Evolutionary conservation across 2,888 invertebrate species (phyloP).

Genomic region (Aporophyla nigra): DNA sequence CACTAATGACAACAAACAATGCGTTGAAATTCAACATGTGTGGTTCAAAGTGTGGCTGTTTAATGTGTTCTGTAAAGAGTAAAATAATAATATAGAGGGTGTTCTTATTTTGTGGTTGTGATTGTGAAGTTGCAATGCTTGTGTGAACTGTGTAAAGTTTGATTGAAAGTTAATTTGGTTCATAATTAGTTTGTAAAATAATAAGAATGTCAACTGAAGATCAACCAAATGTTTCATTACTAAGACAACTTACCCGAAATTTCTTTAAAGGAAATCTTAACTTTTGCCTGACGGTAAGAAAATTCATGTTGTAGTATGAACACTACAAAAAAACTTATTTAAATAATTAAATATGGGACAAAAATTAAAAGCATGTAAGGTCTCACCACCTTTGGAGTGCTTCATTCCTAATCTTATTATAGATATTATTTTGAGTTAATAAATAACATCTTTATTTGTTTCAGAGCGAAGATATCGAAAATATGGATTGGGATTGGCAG

Average conservation of each 20-base stretch:
- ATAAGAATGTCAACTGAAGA: constrained; percentile 30
- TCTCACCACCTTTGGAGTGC: neutral
- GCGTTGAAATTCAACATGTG: too few relatives aligned
- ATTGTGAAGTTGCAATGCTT: neutral
- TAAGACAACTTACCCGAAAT: constrained; percentile 60
- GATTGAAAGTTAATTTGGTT: neutral
- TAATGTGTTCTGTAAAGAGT: too few relatives aligned
- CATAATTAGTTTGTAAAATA: neutral
- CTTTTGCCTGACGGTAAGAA: constrained; percentile 71
- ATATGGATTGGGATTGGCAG: constrained; percentile 90
- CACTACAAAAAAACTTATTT: neutral
- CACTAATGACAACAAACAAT: too few relatives aligned
- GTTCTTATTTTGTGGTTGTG: neutral
- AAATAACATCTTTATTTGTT: constrained; percentile 59
- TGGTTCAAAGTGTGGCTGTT: too few relatives aligned
- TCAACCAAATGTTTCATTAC: constrained; percentile 29
- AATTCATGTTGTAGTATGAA: neutral
- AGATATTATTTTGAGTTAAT: neutral
- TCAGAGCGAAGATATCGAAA: constrained; percentile 75
- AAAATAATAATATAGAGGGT: too few relatives aligned
- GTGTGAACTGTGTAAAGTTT: constrained; percentile 1
- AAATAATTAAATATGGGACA: neutral
- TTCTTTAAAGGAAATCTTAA: constrained; percentile 73
- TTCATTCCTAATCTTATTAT: neutral
- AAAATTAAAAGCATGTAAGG: neutral